Base-by-base conservation (phyloP, 2,797 vertebrate species). In the Streptopelia turtur region DNA sequence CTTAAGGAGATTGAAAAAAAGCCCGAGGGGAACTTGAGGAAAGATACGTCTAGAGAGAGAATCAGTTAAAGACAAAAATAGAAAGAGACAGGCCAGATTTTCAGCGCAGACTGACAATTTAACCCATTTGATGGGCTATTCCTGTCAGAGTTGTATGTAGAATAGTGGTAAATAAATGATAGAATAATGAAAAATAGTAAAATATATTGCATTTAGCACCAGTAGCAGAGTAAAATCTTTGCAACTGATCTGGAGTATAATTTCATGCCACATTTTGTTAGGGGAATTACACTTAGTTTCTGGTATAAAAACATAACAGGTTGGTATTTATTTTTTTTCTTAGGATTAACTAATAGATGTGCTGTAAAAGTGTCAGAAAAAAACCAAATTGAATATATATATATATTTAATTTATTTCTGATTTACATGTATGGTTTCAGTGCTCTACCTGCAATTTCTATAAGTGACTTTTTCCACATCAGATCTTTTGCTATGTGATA, bases 1-100 rank as follows among this genome's bases (percentile, higher is more conserved):
- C 43, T 55, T 69, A 78, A 64, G 39, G 59, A 95, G 66, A 79
- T 72, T 9, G 65, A 75, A 91, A 86, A 86, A 91, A 93, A 93
- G 91, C 93, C 95, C 1, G 6, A 81, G 56, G 93, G 87, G 37
- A 76, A 76, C 3, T 75, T 91, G 56, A 74, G 37, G 28, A 91
- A 94, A 94, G 66, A 72, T 78, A 49, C 5, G 23, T 87, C 85
- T 70, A 35, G 20, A 87, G 74, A 94, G 14, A 76, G 37, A 96
- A 84, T 63, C 69, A 84, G n/a, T 71, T 49, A 91, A 65, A 74
- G 74, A 68, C 31, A 63, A 93, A 95, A 95, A 0, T 15, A 86
- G 47, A 49, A 86, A 45, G 35, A 88, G 65, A 63, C 52, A 86
- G 49, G 35, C 6, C 64, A 70, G 47, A 63, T 43, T 91, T 76